These are phyloP conservation scores for Melipona beecheii DNA, from an alignment of 2,888 invertebrate species.

Conservation along the genomic window DNA sequence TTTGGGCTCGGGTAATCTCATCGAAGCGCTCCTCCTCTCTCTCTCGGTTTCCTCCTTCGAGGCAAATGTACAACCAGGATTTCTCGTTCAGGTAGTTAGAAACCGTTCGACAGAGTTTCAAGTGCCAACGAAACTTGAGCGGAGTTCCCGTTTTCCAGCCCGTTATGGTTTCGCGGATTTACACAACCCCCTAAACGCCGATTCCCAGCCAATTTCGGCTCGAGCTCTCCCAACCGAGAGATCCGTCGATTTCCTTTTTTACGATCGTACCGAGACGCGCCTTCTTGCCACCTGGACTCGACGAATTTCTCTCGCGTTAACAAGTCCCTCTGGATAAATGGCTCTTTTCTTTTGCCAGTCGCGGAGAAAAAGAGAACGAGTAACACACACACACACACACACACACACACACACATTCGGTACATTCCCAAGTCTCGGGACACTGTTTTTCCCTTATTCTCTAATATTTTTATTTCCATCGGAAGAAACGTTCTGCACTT, in stretches of 20 bases:
- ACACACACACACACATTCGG: conserved; percentile 1
- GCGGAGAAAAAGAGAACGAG: neutral
- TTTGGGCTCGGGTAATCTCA: neutral
- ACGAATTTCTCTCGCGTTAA: conserved; percentile 62
- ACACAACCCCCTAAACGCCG: conserved; percentile 32
- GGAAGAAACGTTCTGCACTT: too few relatives aligned
- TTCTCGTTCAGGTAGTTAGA: conserved; percentile 59
- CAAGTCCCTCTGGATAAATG: conserved; percentile 52
- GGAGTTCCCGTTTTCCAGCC: conserved; percentile 44
- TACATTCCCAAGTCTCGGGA: neutral
- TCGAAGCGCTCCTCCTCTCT: conserved; percentile 9
- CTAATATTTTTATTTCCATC: too few relatives aligned
- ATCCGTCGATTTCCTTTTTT: neutral
- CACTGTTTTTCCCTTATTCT: too few relatives aligned
- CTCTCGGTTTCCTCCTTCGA: conserved; percentile 12
- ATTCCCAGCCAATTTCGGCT: conserved; percentile 41
- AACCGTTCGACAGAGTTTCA: conserved; percentile 59
- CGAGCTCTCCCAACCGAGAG: conserved; percentile 12
- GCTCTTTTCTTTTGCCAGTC: conserved; percentile 31
- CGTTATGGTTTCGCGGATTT: conserved; percentile 64
- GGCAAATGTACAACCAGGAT: conserved; percentile 22
- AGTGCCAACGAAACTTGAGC: conserved; percentile 56
- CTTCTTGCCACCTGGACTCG: neutral
- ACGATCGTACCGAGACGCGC: neutral
- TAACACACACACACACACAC: neutral